phyloP scores from a whole-genome alignment of 2,113 vertebrate species.

The Carettochelys insculpta region DNA sequence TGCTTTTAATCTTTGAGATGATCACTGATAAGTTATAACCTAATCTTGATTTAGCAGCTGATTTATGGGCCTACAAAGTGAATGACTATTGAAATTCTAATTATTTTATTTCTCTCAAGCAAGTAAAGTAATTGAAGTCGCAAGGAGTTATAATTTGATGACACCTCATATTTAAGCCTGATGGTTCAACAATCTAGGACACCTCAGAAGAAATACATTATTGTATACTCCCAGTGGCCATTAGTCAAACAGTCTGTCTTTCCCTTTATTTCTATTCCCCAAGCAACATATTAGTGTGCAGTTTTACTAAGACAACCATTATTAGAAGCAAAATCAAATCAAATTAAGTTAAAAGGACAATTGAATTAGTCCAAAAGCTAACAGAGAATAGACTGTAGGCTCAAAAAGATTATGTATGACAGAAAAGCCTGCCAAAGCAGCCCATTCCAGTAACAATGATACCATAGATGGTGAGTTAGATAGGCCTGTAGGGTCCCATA shows the following conservation, averaged over 20 bases:
- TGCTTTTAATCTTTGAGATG: background rate
- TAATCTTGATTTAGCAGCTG: background rate
- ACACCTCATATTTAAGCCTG: background rate
- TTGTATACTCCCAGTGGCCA: background rate
- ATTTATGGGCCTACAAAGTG: background rate
- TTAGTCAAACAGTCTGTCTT: slow-evolving; percentile 10
- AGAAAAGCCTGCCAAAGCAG: background rate
- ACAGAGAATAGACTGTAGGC: background rate
- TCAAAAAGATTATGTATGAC: background rate
- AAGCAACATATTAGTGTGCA: background rate
- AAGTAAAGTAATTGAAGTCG: background rate
- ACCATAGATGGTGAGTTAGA: background rate
- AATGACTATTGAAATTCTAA: background rate
- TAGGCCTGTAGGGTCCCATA: too few relatives aligned
- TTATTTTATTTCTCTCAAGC: background rate
- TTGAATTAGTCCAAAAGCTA: background rate
- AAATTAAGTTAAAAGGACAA: background rate
- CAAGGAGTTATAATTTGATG: background rate
- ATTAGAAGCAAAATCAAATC: slow-evolving; percentile 3
- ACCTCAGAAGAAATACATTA: background rate
- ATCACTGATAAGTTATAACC: background rate
- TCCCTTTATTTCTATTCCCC: background rate
- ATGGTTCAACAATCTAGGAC: background rate
- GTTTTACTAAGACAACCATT: background rate
- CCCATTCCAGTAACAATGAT: background rate